Percentiles rank a stretch among this genome's conserved stretches.
Conservation (phyloP, 2,888 invertebrate genomes). For the Chorisops tibialis region DNA sequence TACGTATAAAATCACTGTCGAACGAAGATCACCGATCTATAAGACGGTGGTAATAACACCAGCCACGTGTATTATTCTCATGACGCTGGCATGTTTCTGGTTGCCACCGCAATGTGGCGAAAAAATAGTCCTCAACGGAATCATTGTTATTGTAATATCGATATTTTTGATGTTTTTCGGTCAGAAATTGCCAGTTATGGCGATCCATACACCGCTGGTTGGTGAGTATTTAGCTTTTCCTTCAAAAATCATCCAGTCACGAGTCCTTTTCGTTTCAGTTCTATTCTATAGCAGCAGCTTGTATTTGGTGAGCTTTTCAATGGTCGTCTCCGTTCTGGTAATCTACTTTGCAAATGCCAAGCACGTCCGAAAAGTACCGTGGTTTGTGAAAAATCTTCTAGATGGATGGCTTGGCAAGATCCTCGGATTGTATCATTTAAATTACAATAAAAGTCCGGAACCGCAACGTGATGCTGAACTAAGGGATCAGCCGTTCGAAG, state of each 20-base stretch:
- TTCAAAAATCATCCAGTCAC: no score
- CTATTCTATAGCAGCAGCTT: slow-evolving; percentile 57
- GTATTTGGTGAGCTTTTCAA: slow-evolving; percentile 54
- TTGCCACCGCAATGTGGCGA: slow-evolving; percentile 65
- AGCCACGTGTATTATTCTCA: slow-evolving; percentile 59
- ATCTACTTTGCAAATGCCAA: slow-evolving; percentile 53
- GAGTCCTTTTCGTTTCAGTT: no score
- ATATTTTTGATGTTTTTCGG: slow-evolving; percentile 63
- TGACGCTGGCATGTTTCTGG: slow-evolving; percentile 63
- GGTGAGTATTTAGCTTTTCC: slow-evolving; percentile 42
- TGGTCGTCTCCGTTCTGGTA: slow-evolving; percentile 56
- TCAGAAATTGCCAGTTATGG: slow-evolving; percentile 54
- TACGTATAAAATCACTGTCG: slow-evolving; percentile 54
- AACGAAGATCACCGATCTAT: slow-evolving; percentile 60
- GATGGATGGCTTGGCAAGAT: slow-evolving; percentile 40
- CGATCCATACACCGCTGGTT: slow-evolving; percentile 52
- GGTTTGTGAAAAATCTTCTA: slow-evolving; percentile 44
- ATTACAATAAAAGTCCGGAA: slow-evolving; percentile 25
- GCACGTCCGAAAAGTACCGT: slow-evolving; percentile 45
- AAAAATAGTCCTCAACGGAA: slow-evolving; percentile 61
- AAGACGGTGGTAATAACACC: slow-evolving; percentile 62
- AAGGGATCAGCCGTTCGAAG: slow-evolving; percentile 51
- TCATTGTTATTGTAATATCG: slow-evolving; percentile 59
- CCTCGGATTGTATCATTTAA: slow-evolving; percentile 43
- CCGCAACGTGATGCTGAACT: slow-evolving; percentile 47